Conservation (phyloP, 2,113 vertebrate species). For the Cricetomys ansorgei region DNA sequence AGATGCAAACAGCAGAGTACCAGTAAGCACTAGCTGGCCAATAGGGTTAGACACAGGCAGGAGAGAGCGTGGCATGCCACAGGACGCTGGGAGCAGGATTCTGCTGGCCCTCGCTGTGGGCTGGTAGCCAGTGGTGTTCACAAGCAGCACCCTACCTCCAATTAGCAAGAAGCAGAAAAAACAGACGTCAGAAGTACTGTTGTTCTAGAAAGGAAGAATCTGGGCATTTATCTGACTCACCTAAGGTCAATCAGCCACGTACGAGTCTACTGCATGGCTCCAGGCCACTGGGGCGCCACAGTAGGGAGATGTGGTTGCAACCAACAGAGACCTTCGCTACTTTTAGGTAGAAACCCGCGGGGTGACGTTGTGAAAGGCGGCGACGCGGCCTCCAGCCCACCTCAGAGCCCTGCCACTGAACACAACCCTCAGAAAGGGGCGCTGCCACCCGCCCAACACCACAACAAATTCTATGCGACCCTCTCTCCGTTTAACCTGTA, state of each 20-base stretch:
- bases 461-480: background rate
- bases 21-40: background rate
- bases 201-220: conserved; percentile 31
- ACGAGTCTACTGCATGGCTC: background rate
- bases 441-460: background rate
- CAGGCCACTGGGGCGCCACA: background rate
- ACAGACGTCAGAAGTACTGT: background rate
- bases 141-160: background rate
- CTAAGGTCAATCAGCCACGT: background rate
- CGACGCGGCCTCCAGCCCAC: background rate
- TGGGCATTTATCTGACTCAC: background rate
- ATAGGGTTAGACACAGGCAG: background rate
- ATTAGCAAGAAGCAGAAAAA: conserved; percentile 14
- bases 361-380: background rate
- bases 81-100: background rate
- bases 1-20: background rate
- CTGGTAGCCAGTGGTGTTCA: background rate
- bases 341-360: background rate
- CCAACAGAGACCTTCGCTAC: background rate
- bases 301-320: background rate
- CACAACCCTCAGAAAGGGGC: background rate
- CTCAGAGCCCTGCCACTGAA: background rate
- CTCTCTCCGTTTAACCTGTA: background rate
- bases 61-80: background rate
- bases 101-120: background rate